phyloP scores from a whole-genome alignment of 1,140 invertebrate genomes.

The Drosophila azteca region DNA sequence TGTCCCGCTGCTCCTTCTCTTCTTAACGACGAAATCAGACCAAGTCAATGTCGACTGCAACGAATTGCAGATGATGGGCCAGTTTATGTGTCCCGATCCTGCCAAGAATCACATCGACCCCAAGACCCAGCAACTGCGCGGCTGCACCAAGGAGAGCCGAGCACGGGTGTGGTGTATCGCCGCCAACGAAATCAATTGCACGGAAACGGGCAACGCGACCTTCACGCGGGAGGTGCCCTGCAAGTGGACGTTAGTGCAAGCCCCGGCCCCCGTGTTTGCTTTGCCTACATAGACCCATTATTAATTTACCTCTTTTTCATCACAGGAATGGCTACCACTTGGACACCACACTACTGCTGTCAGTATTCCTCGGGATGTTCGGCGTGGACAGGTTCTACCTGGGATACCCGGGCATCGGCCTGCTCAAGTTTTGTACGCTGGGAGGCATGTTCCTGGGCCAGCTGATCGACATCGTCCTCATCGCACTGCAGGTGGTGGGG shows the following conservation, averaged over 20 bases:
- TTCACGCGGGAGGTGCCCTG: conserved; percentile 94
- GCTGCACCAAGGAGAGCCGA: conserved; percentile 89
- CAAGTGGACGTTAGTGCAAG: conserved; percentile 94
- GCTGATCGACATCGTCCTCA: conserved; percentile 96
- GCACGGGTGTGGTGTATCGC: conserved; percentile 90
- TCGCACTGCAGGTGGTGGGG: conserved; percentile 94
- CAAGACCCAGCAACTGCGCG: conserved; percentile 93
- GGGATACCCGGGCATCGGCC: conserved; percentile 96
- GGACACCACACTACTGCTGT: conserved; percentile 95
- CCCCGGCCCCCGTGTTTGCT: neutral
- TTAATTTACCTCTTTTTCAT: conserved; percentile 23
- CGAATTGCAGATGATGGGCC: conserved; percentile 89
- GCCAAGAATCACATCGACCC: conserved; percentile 91
- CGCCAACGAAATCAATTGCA: conserved; percentile 92
- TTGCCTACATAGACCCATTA: neutral
- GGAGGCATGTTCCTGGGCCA: conserved; percentile 99
- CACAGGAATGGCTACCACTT: conserved; percentile 96
- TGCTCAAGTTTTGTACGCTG: conserved; percentile 97
- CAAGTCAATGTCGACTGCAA: conserved; percentile 86
- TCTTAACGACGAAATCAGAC: conserved; percentile 32
- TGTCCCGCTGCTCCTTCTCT: conserved; percentile 38
- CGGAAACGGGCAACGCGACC: conserved; percentile 90
- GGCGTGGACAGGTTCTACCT: conserved; percentile 98
- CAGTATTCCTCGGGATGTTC: conserved; percentile 98
- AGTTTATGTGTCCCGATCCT: conserved; percentile 94